Conservation (phyloP, 2,888 invertebrate species). For the Clitarchus hookeri region DNA sequence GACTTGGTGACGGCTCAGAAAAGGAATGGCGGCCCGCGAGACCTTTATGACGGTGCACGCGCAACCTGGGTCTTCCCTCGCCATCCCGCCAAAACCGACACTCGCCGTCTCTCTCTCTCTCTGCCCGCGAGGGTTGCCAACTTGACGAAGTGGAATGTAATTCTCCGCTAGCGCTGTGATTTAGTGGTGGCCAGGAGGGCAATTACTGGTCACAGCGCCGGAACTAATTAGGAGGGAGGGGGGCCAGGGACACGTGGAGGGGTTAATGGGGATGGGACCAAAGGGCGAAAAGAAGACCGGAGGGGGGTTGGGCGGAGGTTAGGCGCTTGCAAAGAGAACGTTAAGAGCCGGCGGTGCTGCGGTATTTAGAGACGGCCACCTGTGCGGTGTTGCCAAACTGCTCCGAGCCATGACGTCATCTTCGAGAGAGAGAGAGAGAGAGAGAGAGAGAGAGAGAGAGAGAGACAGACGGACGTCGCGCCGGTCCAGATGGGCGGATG, state of each 20-base stretch:
- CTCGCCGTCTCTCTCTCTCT: not conserved
- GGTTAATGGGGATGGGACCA: not conserved
- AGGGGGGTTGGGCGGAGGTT: no score
- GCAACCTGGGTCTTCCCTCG: no score
- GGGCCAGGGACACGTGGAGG: not conserved
- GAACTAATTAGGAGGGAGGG: slow-evolving; percentile 11
- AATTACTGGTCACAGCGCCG: slow-evolving; percentile 25
- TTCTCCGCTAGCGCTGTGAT: slow-evolving; percentile 25
- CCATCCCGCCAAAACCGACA: no score
- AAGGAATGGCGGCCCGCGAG: not conserved
- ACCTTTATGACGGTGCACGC: not conserved
- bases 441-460: not conserved
- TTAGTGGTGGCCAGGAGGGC: slow-evolving; percentile 17
- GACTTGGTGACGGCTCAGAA: not conserved
- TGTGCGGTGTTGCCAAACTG: not conserved
- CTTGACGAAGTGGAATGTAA: slow-evolving; percentile 25
- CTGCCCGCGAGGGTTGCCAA: slow-evolving; percentile 18
- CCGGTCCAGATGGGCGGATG: no score
- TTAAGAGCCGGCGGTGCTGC: not conserved
- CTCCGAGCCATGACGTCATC: not conserved
- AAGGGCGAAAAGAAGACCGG: no score
- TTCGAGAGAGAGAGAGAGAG: not conserved
- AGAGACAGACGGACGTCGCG: not conserved
- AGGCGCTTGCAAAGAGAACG: not conserved
- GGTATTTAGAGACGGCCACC: not conserved